Evolutionary conservation across 1,140 invertebrate species (phyloP), one percentile per base, ranked within the genome.

Genomic region (Drosophila yakuba): DNA sequence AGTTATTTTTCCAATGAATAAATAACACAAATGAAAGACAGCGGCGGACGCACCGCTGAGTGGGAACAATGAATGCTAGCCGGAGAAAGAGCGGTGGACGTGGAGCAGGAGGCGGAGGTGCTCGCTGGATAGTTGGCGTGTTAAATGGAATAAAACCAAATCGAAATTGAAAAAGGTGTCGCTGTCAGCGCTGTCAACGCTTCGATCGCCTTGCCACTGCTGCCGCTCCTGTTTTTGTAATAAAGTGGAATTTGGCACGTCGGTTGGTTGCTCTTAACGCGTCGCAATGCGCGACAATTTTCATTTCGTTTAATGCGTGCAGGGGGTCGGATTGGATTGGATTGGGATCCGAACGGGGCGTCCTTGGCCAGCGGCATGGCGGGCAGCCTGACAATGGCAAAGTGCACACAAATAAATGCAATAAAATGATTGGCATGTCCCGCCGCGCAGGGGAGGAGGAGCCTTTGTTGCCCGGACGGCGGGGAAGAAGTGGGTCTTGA

Each of bases 331-430:
- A 47, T n/a, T 52, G 36, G 17, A 48, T 32, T 32, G 57, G 4
- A 45, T 45, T 35, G 25, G 44, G 6, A 14, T 14, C 15, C 15
- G 32, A 6, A 12, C 20, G n/a, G 32, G 43, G 39, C 17, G 64
- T 66, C 64, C 64, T 52, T 52, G 48, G 48, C 48, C 48, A 5
- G 10, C 38, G 25, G 43, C 41, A 52, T 32, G 25, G 32, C 45
- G n/a, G 8, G 25, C 43, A 28, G 32, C 62, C 83, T 77, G 79
- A 88, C 83, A 88, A 89, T 88, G 83, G 66, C 67, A 80, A 89
- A 88, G 84, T 88, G 79, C 83, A 88, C 78, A 88, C 74, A 88
- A 89, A 88, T 88, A 89, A 88, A 83, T 83, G 84, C 83, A 88
- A 88, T 88, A 84, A 88, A 88, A 88, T 88, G 83, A 88, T 88